These are phyloP conservation scores for Lampris megalopsis DNA, from an alignment of 2,113 vertebrate genomes.

Conservation along the genomic window DNA sequence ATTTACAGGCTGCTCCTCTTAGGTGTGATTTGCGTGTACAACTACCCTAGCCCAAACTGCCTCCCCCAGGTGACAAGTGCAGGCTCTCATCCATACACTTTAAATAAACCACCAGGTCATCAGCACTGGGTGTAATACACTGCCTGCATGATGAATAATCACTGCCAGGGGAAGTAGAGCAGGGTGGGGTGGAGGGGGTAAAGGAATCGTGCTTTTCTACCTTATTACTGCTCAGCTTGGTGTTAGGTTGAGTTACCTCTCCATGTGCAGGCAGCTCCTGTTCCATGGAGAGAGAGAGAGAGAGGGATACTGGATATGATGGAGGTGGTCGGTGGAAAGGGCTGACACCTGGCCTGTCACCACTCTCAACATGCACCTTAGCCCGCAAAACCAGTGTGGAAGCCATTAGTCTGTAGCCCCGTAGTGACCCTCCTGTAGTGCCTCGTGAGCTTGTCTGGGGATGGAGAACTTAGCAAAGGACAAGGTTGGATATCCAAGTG, in stretches of 20 bases:
- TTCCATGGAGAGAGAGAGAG: not conserved
- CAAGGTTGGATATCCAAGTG: slow-evolving; percentile 24
- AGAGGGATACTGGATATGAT: not conserved
- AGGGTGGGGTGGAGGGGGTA: not conserved
- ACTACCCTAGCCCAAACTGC: not conserved
- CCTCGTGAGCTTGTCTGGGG: not conserved
- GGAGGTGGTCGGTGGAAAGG: slow-evolving; percentile 21
- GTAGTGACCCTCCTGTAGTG: slow-evolving; percentile 24
- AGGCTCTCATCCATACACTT: not conserved
- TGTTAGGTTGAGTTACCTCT: slow-evolving; percentile 14
- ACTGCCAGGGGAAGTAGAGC: slow-evolving; percentile 13
- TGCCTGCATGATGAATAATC: slow-evolving; percentile 12
- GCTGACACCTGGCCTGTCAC: slow-evolving; percentile 23
- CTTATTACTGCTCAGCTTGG: not conserved
- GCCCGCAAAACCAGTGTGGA: slow-evolving; percentile 20
- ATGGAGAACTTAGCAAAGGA: not conserved
- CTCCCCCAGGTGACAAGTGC: no score
- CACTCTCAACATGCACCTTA: slow-evolving; percentile 21
- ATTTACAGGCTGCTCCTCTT: not conserved
- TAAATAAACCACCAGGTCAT: slow-evolving; percentile 31
- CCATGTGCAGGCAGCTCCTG: slow-evolving; percentile 10
- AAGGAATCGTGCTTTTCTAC: not conserved
- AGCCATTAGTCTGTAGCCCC: slow-evolving; percentile 32
- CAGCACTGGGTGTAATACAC: slow-evolving; percentile 26
- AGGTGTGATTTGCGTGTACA: not conserved